Conservation (phyloP, 1,140 invertebrate genomes). For the Melitaea cinxia region DNA sequence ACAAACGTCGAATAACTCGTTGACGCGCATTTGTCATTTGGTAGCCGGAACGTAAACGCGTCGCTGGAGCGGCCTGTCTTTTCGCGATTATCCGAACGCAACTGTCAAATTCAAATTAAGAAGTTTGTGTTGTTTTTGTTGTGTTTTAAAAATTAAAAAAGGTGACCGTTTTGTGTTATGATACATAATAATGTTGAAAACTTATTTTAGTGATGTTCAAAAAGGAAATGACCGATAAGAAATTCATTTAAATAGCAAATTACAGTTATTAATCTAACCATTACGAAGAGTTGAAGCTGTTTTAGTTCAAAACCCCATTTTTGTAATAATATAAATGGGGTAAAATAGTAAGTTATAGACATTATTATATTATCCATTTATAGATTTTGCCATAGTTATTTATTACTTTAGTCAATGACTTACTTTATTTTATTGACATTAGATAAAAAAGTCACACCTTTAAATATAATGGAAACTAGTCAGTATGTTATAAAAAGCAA, state of each 20-base stretch:
- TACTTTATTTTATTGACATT: not conserved
- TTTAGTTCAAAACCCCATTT: not conserved
- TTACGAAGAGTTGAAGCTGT: not conserved
- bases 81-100: constrained; percentile 33
- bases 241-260: constrained; percentile 2
- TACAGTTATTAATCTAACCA: not conserved
- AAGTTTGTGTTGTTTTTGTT: constrained; percentile 13
- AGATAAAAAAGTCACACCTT: not conserved
- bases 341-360: constrained; percentile 11
- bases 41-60: constrained; percentile 56
- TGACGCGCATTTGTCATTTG: constrained; percentile 77
- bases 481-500: too few species aligned
- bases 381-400: constrained; percentile 9
- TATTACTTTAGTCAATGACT: not conserved
- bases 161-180: constrained; percentile 28
- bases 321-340: not conserved
- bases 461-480: too few species aligned
- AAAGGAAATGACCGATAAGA: constrained; percentile 38
- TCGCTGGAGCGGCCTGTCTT: constrained; percentile 49
- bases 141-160: not conserved
- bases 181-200: constrained; percentile 6
- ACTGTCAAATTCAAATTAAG: constrained; percentile 30
- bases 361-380: not conserved
- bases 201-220: constrained; percentile 27
- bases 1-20: constrained; percentile 66